phyloP scores from a whole-genome alignment of 1,140 invertebrate genomes.

The Ptiloglossa arizonensis region DNA sequence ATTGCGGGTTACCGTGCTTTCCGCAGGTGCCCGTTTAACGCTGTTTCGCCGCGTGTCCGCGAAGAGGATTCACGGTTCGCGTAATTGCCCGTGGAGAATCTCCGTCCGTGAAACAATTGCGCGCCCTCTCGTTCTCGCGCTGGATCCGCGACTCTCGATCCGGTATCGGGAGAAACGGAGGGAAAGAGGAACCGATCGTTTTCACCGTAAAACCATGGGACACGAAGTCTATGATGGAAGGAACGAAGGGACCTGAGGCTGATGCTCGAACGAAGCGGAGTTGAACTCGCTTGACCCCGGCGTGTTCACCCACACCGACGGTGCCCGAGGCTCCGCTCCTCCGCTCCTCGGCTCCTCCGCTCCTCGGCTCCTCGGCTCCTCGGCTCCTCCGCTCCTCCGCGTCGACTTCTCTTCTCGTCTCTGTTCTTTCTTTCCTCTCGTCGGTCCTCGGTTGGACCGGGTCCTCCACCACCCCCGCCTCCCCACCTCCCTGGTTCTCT shows the following conservation, averaged over 20 bases:
- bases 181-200: slow-evolving; percentile 43
- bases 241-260: slow-evolving; percentile 48
- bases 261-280: slow-evolving; percentile 58
- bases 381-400: slow-evolving; percentile 53
- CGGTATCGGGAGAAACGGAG: too few species aligned
- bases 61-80: slow-evolving; percentile 23
- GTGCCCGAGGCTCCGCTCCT: slow-evolving; percentile 58
- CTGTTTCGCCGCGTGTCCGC: slow-evolving; percentile 44
- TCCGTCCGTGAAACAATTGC: slow-evolving; percentile 7
- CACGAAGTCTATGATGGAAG: slow-evolving; percentile 30
- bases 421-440: slow-evolving; percentile 13
- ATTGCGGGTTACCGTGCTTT: slow-evolving; percentile 59
- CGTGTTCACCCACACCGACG: slow-evolving; percentile 73
- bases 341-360: slow-evolving; percentile 67
- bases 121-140: too few species aligned
- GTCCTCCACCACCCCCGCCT: not conserved
- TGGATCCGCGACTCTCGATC: not conserved
- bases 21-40: slow-evolving; percentile 64
- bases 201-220: slow-evolving; percentile 48
- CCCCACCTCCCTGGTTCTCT: not conserved
- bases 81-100: slow-evolving; percentile 35
- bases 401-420: slow-evolving; percentile 31
- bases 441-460: slow-evolving; percentile 10
- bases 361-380: slow-evolving; percentile 36
- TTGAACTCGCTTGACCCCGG: slow-evolving; percentile 75